Percentiles rank a stretch among this genome's conserved stretches.
Conservation (phyloP, 2,888 invertebrate genomes). For the Tiliacea aurago region DNA sequence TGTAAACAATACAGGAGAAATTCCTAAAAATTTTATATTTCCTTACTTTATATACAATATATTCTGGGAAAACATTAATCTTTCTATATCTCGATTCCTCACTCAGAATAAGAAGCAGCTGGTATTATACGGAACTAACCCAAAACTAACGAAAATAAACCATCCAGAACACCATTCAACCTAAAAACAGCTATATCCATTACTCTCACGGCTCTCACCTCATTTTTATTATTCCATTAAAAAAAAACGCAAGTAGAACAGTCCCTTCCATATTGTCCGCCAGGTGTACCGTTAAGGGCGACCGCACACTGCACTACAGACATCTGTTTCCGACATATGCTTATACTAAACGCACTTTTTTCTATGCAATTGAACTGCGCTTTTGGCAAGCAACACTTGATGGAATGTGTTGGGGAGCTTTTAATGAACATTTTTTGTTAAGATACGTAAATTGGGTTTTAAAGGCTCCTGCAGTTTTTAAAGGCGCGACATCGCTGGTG, state of each 20-base stretch:
- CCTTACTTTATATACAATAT: no score
- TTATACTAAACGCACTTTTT: constrained; percentile 54
- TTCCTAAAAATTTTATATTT: no score
- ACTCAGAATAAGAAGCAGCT: constrained; percentile 1
- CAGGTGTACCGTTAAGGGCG: constrained; percentile 69
- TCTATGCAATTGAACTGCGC: constrained; percentile 55
- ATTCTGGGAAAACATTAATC: no score
- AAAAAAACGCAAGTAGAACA: constrained; percentile 35
- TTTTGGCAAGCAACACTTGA: constrained; percentile 33
- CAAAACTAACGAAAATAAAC: not conserved
- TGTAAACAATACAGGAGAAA: no score
- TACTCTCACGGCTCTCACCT: not conserved
- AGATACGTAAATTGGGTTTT: constrained; percentile 27
- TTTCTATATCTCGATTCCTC: not conserved
- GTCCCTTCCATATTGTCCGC: constrained; percentile 61
- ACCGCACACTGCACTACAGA: constrained; percentile 57
- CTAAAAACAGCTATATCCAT: not conserved
- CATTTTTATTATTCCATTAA: constrained; percentile 2
- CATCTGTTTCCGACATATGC: constrained; percentile 76
- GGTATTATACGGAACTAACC: not conserved
- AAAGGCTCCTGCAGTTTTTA: not conserved
- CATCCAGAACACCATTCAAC: not conserved
- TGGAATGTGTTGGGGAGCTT: not conserved
- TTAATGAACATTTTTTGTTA: constrained; percentile 15
- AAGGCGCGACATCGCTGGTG: no score